Evolutionary conservation across 2,888 invertebrate species (phyloP).

Genomic region (Leptarthrus brevirostris): DNA sequence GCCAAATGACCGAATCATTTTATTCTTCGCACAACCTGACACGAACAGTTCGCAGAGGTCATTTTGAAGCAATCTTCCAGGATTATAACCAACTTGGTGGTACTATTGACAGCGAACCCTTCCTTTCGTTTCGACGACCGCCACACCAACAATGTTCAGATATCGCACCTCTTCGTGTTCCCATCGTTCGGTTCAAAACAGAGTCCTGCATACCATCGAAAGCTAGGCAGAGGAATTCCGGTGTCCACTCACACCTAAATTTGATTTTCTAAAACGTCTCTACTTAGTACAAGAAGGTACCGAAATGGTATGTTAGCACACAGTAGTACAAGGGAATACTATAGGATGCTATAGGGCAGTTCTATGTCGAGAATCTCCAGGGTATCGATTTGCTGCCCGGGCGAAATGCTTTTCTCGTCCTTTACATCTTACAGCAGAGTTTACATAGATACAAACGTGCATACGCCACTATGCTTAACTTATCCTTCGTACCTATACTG

Average conservation of each 20-base stretch:
- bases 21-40: conserved; percentile 13
- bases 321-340: conserved; percentile 38
- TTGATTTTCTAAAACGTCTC: conserved; percentile 53
- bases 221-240: conserved; percentile 25
- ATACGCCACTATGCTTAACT: conserved; percentile 50
- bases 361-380: conserved; percentile 56
- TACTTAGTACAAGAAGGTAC: conserved; percentile 44
- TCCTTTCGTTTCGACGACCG: conserved; percentile 4
- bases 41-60: conserved; percentile 25
- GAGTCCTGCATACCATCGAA: not conserved
- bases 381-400: conserved; percentile 58
- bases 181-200: not conserved
- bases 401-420: conserved; percentile 56
- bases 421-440: conserved; percentile 53
- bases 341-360: conserved; percentile 56
- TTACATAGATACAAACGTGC: conserved; percentile 16
- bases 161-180: conserved; percentile 17
- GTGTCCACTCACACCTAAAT: conserved; percentile 50
- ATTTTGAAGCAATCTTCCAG: conserved; percentile 24
- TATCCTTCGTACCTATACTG: conserved; percentile 38
- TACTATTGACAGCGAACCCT: conserved; percentile 30
- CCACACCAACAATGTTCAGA: conserved; percentile 3
- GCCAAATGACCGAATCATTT: conserved; percentile 26
- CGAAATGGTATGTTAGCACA: conserved; percentile 31
- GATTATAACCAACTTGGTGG: conserved; percentile 25